Evolutionary conservation across 92 coral and sea anemone genomes (phyloP).

Genomic region (Metridium senile): DNA sequence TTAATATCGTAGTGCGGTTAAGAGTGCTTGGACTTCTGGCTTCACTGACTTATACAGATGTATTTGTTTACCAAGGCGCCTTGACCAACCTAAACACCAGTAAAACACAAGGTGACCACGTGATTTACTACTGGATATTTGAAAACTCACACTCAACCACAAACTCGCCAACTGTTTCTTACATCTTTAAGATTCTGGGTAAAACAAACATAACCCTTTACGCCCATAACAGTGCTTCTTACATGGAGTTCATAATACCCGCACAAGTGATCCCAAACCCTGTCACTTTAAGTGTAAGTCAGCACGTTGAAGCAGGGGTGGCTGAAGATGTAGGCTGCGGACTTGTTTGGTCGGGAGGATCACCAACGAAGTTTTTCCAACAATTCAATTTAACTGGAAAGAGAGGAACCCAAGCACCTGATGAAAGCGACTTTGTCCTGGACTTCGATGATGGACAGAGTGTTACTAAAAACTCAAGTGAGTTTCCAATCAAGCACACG

Average conservation of each 20-base stretch:
- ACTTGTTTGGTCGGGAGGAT: slow-evolving; percentile 61
- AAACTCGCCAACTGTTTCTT: slow-evolving; percentile 8
- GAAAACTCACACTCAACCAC: not conserved
- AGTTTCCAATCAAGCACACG: slow-evolving; percentile 4
- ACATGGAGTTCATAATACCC: not conserved
- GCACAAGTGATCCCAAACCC: slow-evolving; percentile 58
- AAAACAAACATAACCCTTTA: slow-evolving; percentile 29
- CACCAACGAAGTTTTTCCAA: slow-evolving; percentile 49
- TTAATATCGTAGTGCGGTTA: slow-evolving; percentile 48
- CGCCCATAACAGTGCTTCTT: slow-evolving; percentile 56
- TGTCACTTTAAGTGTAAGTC: slow-evolving; percentile 39
- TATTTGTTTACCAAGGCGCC: slow-evolving; percentile 61
- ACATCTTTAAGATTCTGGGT: slow-evolving; percentile 28
- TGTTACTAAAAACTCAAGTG: slow-evolving; percentile 14
- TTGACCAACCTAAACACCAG: slow-evolving; percentile 43
- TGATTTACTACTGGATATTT: slow-evolving; percentile 57
- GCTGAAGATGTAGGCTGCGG: slow-evolving; percentile 43
- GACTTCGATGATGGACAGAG: slow-evolving; percentile 44
- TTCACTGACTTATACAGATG: slow-evolving; percentile 49
- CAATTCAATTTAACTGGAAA: slow-evolving; percentile 33
- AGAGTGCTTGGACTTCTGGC: slow-evolving; percentile 58
- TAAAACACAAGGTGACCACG: slow-evolving; percentile 31
- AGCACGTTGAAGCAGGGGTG: slow-evolving; percentile 29
- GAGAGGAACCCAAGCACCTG: slow-evolving; percentile 43
- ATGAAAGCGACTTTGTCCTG: slow-evolving; percentile 11